Evolutionary conservation across 2,888 invertebrate species (phyloP).

Genomic region (Latheticus oryzae): DNA sequence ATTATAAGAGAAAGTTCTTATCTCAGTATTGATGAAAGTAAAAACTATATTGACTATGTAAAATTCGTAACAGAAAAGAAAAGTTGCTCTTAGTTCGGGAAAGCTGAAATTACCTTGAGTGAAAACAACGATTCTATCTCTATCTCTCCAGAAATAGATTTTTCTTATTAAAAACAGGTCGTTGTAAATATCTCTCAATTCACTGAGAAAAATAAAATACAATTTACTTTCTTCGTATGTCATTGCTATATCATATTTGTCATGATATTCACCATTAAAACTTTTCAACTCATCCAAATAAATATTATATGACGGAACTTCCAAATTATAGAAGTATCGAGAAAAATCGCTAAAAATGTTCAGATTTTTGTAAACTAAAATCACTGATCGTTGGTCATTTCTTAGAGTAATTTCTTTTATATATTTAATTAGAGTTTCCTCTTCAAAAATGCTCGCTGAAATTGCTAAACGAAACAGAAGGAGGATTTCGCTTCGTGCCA

Average conservation of each 20-base stretch:
- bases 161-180: conserved; percentile 10
- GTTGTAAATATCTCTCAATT: conserved; percentile 15
- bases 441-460: neutral
- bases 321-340: conserved; percentile 4
- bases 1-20: conserved; percentile 30
- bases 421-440: neutral
- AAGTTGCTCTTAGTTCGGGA: conserved; percentile 5
- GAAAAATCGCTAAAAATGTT: conserved; percentile 11
- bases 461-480: conserved; percentile 21
- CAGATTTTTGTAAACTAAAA: conserved; percentile 17
- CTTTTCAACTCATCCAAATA: conserved; percentile 11
- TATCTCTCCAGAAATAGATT: conserved; percentile 37
- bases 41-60: conserved; percentile 35
- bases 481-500: conserved; percentile 2
- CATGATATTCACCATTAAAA: conserved; percentile 32
- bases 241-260: conserved; percentile 7
- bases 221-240: conserved; percentile 44
- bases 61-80: conserved; percentile 24
- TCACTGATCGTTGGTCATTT: conserved; percentile 16
- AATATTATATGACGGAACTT: conserved; percentile 18
- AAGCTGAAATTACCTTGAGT: conserved; percentile 4
- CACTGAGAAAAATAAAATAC: conserved; percentile 33
- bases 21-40: conserved; percentile 1
- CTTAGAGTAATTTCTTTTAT: conserved; percentile 13
- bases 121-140: conserved; percentile 35